Evolutionary conservation across 2,888 invertebrate genomes (phyloP).

Genomic region (Osmoderma eremita): DNA sequence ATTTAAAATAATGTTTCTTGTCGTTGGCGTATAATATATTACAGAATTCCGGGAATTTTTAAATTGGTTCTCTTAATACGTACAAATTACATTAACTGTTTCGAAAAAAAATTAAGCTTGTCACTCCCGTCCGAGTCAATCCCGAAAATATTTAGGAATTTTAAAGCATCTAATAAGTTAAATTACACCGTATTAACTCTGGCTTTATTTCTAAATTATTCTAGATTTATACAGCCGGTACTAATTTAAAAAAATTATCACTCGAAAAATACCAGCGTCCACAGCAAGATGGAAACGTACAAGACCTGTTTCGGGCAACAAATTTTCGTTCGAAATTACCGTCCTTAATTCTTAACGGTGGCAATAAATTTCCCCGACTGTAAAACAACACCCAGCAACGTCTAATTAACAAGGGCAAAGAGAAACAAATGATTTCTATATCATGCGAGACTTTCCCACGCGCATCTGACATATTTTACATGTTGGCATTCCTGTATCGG

Average conservation of each 20-base stretch:
- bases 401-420: conserved; percentile 48
- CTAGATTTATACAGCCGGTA: conserved; percentile 30
- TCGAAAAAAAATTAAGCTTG: conserved; percentile 12
- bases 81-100: not conserved
- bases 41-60: too few species aligned
- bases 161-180: conserved; percentile 6
- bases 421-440: conserved; percentile 54
- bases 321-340: conserved; percentile 32
- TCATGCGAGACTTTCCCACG: conserved; percentile 57
- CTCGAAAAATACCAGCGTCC: conserved; percentile 23
- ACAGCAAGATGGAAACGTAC: conserved; percentile 13
- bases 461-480: conserved; percentile 56
- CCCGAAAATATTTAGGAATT: not conserved
- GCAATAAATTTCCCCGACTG: conserved; percentile 32
- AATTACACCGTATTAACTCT: conserved; percentile 7
- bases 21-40: too few species aligned
- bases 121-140: conserved; percentile 9
- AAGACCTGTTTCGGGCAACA: conserved; percentile 23
- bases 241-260: conserved; percentile 35
- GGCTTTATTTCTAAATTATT: conserved; percentile 17
- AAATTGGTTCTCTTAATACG: not conserved
- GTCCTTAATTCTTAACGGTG: conserved; percentile 36
- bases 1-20: too few species aligned
- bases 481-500: conserved; percentile 57
- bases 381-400: conserved; percentile 34